These are phyloP conservation scores for Drosophila willistoni DNA, from an alignment of 1,140 invertebrate species.

Conservation along the genomic window DNA sequence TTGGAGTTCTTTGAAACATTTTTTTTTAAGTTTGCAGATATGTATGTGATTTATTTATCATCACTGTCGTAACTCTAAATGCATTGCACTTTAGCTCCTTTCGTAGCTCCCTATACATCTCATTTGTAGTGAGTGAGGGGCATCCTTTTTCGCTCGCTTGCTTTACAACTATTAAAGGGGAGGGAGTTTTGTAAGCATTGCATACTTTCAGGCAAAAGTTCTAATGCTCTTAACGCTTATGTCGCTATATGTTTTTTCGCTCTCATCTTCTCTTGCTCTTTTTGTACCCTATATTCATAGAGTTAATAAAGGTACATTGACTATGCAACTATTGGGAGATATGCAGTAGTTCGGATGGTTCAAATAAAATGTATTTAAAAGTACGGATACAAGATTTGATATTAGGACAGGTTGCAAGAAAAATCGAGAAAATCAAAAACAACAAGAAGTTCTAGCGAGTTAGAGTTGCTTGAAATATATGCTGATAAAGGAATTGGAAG, in stretches of 20 bases:
- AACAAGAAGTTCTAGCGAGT: no score
- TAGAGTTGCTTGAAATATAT: no score
- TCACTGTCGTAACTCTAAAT: conserved; percentile 9
- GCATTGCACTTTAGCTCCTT: conserved; percentile 1
- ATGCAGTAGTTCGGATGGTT: no score
- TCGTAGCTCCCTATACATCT: background rate
- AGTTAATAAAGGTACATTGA: background rate
- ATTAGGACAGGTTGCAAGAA: no score
- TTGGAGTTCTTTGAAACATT: background rate
- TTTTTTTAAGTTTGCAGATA: background rate
- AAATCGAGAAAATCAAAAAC: no score
- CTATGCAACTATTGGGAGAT: background rate
- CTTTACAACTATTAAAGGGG: background rate
- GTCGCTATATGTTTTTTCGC: conserved; percentile 36
- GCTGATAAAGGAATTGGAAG: no score
- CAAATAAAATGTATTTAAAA: no score
- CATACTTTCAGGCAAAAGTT: conserved; percentile 47
- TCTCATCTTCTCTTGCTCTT: background rate
- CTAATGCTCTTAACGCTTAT: conserved; percentile 61
- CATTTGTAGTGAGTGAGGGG: background rate
- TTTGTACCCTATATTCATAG: background rate
- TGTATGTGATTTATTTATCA: conserved; percentile 12
- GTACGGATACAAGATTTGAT: no score
- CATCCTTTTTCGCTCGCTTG: background rate
- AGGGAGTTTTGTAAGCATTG: conserved; percentile 5